Conservation (phyloP, 1,140 invertebrate species). For the Ceratoteleas bidentatus region DNA sequence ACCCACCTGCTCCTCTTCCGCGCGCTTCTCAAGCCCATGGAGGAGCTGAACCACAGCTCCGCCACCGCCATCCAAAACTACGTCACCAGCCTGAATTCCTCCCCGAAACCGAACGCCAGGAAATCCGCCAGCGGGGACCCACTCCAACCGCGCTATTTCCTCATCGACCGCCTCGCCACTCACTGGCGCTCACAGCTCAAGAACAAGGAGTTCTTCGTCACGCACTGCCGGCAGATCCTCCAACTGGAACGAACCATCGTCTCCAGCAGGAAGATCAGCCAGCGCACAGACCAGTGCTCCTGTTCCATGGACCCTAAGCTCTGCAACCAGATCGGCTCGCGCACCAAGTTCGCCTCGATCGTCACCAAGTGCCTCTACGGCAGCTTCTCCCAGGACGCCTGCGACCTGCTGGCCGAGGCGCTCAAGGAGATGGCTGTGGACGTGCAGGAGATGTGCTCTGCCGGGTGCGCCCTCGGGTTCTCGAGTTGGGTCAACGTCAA, state of each 20-base stretch:
- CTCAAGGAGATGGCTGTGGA: constrained; percentile 13
- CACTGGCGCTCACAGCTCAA: too few relatives aligned
- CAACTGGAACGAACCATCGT: neutral
- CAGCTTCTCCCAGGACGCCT: neutral
- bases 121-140: too few relatives aligned
- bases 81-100: too few relatives aligned
- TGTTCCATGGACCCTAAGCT: too few relatives aligned
- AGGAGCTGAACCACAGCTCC: neutral
- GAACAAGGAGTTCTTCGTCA: too few relatives aligned
- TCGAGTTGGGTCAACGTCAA: constrained; percentile 9
- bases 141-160: too few relatives aligned
- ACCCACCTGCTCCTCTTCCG: neutral
- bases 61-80: too few relatives aligned
- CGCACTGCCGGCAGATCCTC: neutral
- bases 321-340: neutral
- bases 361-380: neutral
- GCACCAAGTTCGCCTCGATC: constrained; percentile 3
- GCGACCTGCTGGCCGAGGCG: neutral
- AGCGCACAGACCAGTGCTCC: too few relatives aligned
- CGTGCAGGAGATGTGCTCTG: neutral
- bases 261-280: too few relatives aligned
- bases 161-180: too few relatives aligned
- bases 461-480: constrained; percentile 6
- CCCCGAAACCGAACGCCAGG: too few relatives aligned
- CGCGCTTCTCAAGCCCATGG: neutral